A percentile compares a stretch with the other conserved stretches of the same genome.
phyloP scores from a whole-genome alignment of 92 coral and sea anemone species.

The Muricea muricata region DNA sequence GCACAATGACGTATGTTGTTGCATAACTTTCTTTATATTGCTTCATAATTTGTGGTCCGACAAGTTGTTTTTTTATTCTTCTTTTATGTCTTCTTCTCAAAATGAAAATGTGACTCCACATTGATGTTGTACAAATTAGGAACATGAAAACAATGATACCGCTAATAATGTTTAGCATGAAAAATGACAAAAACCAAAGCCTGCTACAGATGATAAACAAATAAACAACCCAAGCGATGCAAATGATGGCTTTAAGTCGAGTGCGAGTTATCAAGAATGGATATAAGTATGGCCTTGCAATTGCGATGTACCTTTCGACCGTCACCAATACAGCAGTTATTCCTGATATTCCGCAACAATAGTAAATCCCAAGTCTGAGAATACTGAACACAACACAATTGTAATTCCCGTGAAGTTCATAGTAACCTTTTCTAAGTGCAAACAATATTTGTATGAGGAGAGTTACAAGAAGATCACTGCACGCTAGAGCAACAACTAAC shows the following conservation, averaged over 20 bases:
- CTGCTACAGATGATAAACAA: background rate
- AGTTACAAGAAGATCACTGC: background rate
- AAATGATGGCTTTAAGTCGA: background rate
- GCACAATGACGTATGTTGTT: background rate
- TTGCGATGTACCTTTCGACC: conserved; percentile 12
- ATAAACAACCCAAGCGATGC: background rate
- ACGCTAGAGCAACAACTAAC: conserved; percentile 4
- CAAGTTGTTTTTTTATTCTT: background rate
- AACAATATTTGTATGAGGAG: background rate
- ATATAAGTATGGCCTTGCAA: background rate
- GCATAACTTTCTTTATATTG: background rate
- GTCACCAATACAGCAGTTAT: background rate
- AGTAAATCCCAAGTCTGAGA: background rate
- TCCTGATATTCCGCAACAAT: conserved; percentile 2
- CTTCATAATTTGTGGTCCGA: too few species aligned
- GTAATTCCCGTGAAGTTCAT: background rate
- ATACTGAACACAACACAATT: conserved; percentile 1
- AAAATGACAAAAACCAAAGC: background rate
- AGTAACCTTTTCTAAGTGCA: conserved; percentile 2
- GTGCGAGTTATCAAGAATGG: background rate
- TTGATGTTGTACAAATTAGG: background rate
- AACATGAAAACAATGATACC: background rate
- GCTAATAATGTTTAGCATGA: background rate
- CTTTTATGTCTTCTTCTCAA: background rate
- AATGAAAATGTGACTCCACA: conserved; percentile 6